Base-by-base conservation (phyloP, 2,888 invertebrate genomes). In the Drosophila kambysellisi region DNA sequence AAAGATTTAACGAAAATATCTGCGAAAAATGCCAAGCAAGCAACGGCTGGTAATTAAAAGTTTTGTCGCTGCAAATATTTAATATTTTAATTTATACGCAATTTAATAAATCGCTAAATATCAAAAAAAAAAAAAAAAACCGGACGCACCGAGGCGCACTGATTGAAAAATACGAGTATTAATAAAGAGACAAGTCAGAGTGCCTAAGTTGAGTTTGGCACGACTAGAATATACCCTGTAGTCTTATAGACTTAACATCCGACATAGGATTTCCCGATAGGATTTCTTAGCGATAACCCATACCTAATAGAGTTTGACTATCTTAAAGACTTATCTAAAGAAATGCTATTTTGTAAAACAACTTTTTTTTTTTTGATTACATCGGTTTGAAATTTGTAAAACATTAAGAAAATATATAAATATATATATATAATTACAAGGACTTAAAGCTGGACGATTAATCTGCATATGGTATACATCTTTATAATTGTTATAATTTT, bases 1-100 rank as follows among this genome's bases (percentile, higher is more conserved):
- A 57, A 73, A 75, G 52, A 54, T 64, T 58, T 57, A 59, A 54
- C 54, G 53, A 54, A 70, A 56, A 68, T 70, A 71, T 75, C 66
- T 60, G 63, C 46, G 59, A 65, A 65, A 82, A 82, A 88, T 88
- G 56, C 69, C 68, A 69, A 69, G 50, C 32, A 62, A 67, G 56
- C 73, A 70, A 77, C 65, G 59, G 57, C 54, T 76, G 90, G 82
- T 91, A 87, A 87, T 87, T 87, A 87, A 90, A 85, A 90, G 76
- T 81, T 74, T 86, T 74, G 74, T 74, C 79, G 70, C 64, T 70
- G 79, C 63, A 91, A 87, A 90, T 91, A 91, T 88, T 91, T 89
- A 89, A 83, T 89, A 88, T 88, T 91, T 91, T 91, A 88, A 88
- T 91, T 91, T 88, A 88, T 88, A 91, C 88, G 89, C 91, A 91